Evolutionary conservation across 2,113 vertebrate genomes (phyloP).

Genomic region (Delphinapterus leucas): DNA sequence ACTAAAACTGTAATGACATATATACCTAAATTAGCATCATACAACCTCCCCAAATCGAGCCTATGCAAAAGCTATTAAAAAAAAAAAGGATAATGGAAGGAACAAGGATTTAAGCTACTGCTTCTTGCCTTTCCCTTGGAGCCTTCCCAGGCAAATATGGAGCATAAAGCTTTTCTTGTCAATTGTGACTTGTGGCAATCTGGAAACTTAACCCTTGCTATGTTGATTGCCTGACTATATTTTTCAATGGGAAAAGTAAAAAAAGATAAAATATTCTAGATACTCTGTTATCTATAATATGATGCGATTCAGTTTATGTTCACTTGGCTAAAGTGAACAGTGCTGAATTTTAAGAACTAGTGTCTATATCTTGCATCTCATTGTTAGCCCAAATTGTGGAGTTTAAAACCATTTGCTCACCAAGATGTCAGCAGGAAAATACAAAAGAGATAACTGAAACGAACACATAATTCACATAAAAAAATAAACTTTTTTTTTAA

Average conservation of each 20-base stretch:
- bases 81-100: background rate
- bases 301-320: background rate
- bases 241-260: slow-evolving; percentile 1
- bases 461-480: background rate
- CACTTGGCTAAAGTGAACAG: background rate
- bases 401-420: slow-evolving; percentile 26
- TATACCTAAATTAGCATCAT: slow-evolving; percentile 20
- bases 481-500: background rate
- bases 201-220: background rate
- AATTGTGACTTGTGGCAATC: background rate
- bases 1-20: slow-evolving; percentile 41
- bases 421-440: background rate
- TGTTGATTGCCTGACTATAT: background rate
- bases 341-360: background rate
- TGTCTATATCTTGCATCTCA: background rate
- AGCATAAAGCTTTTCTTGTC: background rate
- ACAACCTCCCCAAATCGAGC: background rate
- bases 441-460: background rate
- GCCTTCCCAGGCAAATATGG: background rate
- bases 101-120: background rate
- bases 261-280: background rate
- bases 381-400: background rate
- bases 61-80: background rate
- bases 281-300: background rate
- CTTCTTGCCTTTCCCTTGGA: background rate